Evolutionary conservation across 2,113 vertebrate genomes (phyloP).

Genomic region (Ia io): DNA sequence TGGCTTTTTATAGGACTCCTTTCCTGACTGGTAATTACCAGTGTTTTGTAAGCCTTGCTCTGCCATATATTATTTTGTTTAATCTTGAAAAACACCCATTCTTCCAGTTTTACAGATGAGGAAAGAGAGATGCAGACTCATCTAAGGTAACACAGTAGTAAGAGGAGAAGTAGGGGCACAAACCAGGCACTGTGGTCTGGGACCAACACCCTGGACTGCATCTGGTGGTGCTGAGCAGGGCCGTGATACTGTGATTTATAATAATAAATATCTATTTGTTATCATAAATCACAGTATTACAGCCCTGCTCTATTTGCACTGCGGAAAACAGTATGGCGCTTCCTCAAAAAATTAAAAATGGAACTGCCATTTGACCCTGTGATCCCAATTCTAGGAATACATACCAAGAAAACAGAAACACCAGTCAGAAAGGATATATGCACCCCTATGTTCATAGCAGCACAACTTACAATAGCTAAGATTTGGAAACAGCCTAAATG

Average conservation of each 20-base stretch:
- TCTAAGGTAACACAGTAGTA: neutral
- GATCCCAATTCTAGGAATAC: no score
- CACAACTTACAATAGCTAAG: no score
- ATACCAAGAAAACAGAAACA: no score
- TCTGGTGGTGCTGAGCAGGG: neutral
- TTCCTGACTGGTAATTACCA: neutral
- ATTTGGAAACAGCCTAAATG: no score
- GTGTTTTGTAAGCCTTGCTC: neutral
- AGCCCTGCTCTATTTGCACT: no score
- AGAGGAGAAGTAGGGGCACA: neutral
- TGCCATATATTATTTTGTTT: neutral
- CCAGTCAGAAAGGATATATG: no score
- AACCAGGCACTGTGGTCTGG: neutral
- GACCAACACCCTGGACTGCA: fast-evolving
- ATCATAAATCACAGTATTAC: no score
- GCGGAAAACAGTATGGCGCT: no score
- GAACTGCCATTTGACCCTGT: no score
- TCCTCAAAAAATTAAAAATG: no score
- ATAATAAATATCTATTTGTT: neutral
- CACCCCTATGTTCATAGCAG: no score
- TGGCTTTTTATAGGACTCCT: neutral
- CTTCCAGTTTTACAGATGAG: neutral
- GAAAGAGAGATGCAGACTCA: neutral
- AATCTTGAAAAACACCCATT: neutral
- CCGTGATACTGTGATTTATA: neutral